Percentiles rank a stretch among this genome's conserved stretches.
Evolutionary conservation across 2,888 invertebrate species (phyloP).

Genomic region (Biston betularia): DNA sequence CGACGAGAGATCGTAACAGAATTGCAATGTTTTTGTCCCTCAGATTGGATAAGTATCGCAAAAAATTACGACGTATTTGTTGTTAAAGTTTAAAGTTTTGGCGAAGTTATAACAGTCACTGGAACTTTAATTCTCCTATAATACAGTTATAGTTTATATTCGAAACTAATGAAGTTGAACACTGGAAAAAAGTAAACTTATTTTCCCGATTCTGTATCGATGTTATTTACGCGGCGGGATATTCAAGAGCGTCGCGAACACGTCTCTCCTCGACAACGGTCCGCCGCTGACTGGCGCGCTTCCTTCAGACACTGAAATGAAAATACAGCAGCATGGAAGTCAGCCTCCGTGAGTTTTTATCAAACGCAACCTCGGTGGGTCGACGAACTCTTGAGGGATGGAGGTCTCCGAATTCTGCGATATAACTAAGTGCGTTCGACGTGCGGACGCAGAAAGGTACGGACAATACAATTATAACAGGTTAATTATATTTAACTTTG

Average conservation of each 20-base stretch:
- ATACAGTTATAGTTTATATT: too few species aligned
- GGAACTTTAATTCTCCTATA: slow-evolving; percentile 9
- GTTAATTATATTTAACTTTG: slow-evolving; percentile 48
- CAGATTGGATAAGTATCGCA: slow-evolving; percentile 26
- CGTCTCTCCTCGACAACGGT: slow-evolving; percentile 58
- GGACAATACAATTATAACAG: slow-evolving; percentile 44
- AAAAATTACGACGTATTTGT: slow-evolving; percentile 11
- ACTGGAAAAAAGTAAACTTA: slow-evolving; percentile 31
- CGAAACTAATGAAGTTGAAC: background rate
- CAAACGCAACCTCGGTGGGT: slow-evolving; percentile 70
- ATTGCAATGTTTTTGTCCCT: slow-evolving; percentile 41
- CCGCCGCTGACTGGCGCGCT: slow-evolving; percentile 67
- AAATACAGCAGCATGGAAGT: slow-evolving; percentile 68
- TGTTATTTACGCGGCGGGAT: slow-evolving; percentile 74
- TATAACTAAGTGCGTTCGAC: slow-evolving; percentile 54
- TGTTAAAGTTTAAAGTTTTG: slow-evolving; percentile 20
- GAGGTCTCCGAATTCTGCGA: slow-evolving; percentile 50
- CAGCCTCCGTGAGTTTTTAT: slow-evolving; percentile 70
- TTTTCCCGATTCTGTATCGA: slow-evolving; percentile 60
- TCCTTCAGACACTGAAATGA: slow-evolving; percentile 70
- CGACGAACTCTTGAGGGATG: slow-evolving; percentile 73
- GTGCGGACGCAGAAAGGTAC: slow-evolving; percentile 35
- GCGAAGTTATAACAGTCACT: slow-evolving; percentile 17
- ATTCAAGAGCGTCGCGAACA: slow-evolving; percentile 42
- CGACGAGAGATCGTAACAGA: slow-evolving; percentile 60